Conservation (phyloP, 2,888 invertebrate species). For the Drosophila ezoana region DNA sequence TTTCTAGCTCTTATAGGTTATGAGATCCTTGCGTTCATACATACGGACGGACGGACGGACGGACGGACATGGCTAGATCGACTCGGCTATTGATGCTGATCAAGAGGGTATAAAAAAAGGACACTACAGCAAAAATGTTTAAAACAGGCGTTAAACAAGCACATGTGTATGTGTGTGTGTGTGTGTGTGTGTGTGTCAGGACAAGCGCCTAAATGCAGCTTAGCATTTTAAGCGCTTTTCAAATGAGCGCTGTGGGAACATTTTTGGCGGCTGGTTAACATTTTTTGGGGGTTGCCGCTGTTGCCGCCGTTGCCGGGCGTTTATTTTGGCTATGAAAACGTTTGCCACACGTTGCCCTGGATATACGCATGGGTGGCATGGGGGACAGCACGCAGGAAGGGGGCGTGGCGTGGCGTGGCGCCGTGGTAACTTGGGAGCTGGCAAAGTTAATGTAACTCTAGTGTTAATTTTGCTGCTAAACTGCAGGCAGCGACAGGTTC, state of each 20-base stretch:
- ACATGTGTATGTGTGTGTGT: constrained; percentile 23
- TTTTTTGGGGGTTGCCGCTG: constrained; percentile 4
- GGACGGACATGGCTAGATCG: too few species aligned
- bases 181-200: constrained; percentile 26
- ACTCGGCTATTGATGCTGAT: too few species aligned
- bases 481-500: constrained; percentile 61
- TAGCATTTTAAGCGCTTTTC: constrained; percentile 71
- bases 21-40: too few species aligned
- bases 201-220: constrained; percentile 71
- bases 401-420: background rate
- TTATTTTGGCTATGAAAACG: constrained; percentile 66
- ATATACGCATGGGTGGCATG: constrained; percentile 9
- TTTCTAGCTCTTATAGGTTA: too few species aligned
- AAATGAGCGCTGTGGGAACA: constrained; percentile 56
- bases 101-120: too few species aligned
- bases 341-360: constrained; percentile 44
- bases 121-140: constrained; percentile 64
- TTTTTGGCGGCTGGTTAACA: constrained; percentile 39
- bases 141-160: constrained; percentile 71
- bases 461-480: constrained; percentile 65
- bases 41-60: too few species aligned
- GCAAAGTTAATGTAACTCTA: constrained; percentile 37
- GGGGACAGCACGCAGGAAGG: background rate
- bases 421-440: constrained; percentile 33
- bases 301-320: constrained; percentile 47